Conservation (phyloP, 2,888 invertebrate genomes). For the Galerucella calmariensis region DNA sequence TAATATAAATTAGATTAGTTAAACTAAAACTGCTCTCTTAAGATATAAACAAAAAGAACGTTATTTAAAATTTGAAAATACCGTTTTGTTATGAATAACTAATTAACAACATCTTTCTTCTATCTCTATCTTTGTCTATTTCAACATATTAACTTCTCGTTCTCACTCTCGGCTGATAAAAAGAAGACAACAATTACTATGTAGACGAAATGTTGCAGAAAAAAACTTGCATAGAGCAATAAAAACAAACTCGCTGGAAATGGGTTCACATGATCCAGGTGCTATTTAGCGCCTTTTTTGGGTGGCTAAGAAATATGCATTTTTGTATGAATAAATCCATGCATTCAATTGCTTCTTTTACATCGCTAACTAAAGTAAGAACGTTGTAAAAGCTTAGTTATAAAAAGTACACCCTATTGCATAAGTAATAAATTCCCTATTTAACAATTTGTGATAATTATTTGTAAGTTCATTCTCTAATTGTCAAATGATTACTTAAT, state of each 20-base stretch:
- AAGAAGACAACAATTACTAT: no score
- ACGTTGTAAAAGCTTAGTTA: neutral
- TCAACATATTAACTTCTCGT: neutral
- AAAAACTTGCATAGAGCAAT: neutral
- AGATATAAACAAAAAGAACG: neutral
- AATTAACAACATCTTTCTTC: neutral
- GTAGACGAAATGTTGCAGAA: neutral
- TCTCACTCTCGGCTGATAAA: neutral
- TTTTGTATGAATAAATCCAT: neutral
- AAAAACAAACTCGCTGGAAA: neutral
- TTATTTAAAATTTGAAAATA: slow-evolving; percentile 3
- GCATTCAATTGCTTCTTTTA: neutral
- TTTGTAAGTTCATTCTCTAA: neutral
- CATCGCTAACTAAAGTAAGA: no score
- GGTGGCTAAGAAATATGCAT: neutral
- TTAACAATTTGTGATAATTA: neutral
- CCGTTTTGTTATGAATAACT: neutral
- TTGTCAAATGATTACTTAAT: neutral
- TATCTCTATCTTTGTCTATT: neutral
- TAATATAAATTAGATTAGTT: neutral
- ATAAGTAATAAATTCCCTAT: neutral
- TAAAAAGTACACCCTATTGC: neutral
- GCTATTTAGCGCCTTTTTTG: neutral
- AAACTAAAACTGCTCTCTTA: neutral
- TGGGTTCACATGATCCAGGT: neutral